Conservation (phyloP, 2,113 vertebrate species). For the Chascanopsetta lugubris region DNA sequence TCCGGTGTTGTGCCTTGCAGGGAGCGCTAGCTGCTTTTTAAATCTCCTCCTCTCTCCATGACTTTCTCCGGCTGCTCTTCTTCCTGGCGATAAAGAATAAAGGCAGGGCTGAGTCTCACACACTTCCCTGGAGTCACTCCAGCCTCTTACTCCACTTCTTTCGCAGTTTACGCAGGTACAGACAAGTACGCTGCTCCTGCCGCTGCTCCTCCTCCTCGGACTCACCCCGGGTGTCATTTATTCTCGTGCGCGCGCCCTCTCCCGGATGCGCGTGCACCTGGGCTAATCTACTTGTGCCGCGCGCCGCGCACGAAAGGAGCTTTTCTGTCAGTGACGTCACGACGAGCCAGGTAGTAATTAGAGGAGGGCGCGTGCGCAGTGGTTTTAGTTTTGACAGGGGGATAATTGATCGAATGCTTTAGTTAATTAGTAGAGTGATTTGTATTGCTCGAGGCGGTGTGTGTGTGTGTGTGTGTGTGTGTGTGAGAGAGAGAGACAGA, state of each 20-base stretch:
- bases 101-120: neutral
- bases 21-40: slow-evolving; percentile 66
- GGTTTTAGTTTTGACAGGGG: neutral
- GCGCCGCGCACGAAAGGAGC: slow-evolving; percentile 53
- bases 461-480: neutral
- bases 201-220: neutral
- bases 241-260: neutral
- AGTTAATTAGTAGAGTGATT: neutral
- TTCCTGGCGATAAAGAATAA: neutral
- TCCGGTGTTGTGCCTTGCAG: neutral
- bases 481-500: too few species aligned
- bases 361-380: slow-evolving; percentile 72
- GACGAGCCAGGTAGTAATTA: slow-evolving; percentile 50
- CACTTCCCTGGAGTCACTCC: neutral
- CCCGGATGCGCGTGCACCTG: slow-evolving; percentile 4
- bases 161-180: slow-evolving; percentile 5
- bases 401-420: slow-evolving; percentile 35
- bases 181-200: slow-evolving; percentile 11
- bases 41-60: slow-evolving; percentile 70
- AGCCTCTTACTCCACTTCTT: slow-evolving; percentile 17
- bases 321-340: slow-evolving; percentile 76
- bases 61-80: slow-evolving; percentile 46
- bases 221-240: neutral
- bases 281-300: slow-evolving; percentile 64
- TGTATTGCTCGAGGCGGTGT: neutral